A percentile compares a stretch with the other conserved stretches of the same genome.
Evolutionary conservation across 2,888 invertebrate genomes (phyloP).

Genomic region (Mechanitis messenoides): DNA sequence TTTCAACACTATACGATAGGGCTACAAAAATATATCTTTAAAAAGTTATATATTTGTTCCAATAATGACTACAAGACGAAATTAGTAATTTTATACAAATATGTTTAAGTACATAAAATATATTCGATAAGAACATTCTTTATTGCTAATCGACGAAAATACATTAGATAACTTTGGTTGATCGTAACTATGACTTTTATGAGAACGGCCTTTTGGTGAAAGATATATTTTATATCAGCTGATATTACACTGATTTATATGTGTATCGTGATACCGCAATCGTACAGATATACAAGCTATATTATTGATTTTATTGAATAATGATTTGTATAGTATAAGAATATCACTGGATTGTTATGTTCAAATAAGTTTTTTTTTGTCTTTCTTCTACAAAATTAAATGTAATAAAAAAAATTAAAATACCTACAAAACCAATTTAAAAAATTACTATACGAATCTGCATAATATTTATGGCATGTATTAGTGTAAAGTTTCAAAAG

Average conservation of each 20-base stretch:
- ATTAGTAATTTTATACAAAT: neutral
- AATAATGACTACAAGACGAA: too few relatives aligned
- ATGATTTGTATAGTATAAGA: neutral
- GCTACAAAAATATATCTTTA: too few relatives aligned
- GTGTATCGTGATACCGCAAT: slow-evolving; percentile 5
- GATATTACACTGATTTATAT: slow-evolving; percentile 21
- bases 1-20: too few relatives aligned
- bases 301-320: too few relatives aligned
- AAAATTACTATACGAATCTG: too few relatives aligned
- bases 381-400: too few relatives aligned
- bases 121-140: slow-evolving; percentile 17
- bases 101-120: neutral
- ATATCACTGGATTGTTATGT: neutral
- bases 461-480: neutral
- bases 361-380: too few relatives aligned
- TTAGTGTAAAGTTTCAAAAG: neutral
- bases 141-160: slow-evolving; percentile 22
- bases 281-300: too few relatives aligned
- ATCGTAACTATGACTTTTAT: slow-evolving; percentile 25
- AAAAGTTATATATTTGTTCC: too few relatives aligned
- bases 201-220: slow-evolving; percentile 20
- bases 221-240: slow-evolving; percentile 23
- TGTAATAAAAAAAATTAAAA: too few relatives aligned
- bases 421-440: too few relatives aligned
- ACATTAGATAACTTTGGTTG: slow-evolving; percentile 26